These are phyloP conservation scores for Ooceraea biroi DNA, from an alignment of 1,140 invertebrate genomes.

Conservation along the genomic window DNA sequence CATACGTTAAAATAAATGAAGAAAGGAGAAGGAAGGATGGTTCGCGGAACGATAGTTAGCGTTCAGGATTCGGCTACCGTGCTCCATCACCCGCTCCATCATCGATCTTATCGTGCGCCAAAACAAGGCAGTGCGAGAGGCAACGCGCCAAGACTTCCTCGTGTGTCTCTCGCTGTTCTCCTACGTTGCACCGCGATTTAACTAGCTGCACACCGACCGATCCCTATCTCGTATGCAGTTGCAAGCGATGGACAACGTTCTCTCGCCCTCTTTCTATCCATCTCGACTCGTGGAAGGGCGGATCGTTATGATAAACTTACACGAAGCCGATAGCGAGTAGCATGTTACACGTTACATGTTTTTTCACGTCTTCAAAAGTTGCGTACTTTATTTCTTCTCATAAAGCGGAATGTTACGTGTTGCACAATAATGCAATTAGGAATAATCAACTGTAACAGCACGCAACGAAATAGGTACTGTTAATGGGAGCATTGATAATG, in stretches of 20 bases:
- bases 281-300: slow-evolving; percentile 14
- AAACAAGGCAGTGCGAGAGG: slow-evolving; percentile 30
- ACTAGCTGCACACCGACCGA: slow-evolving; percentile 68
- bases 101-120: slow-evolving; percentile 63
- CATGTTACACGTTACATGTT: slow-evolving; percentile 17
- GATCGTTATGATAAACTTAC: slow-evolving; percentile 43
- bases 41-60: slow-evolving; percentile 38
- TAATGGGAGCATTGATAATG: slow-evolving; percentile 34
- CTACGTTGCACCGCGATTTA: slow-evolving; percentile 59
- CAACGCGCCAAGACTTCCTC: slow-evolving; percentile 48
- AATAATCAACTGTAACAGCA: not conserved
- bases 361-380: slow-evolving; percentile 8
- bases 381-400: not conserved
- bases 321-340: slow-evolving; percentile 33
- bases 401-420: no score
- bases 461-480: not conserved
- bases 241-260: slow-evolving; percentile 54
- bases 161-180: slow-evolving; percentile 24
- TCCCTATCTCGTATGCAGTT: slow-evolving; percentile 64
- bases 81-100: slow-evolving; percentile 67
- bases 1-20: not conserved
- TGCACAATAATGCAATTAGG: slow-evolving; percentile 16
- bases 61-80: slow-evolving; percentile 70
- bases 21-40: not conserved
- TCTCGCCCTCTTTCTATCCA: not conserved